Evolutionary conservation across 2,797 vertebrate species (phyloP).

Genomic region (Spondyliosoma cantharus): DNA sequence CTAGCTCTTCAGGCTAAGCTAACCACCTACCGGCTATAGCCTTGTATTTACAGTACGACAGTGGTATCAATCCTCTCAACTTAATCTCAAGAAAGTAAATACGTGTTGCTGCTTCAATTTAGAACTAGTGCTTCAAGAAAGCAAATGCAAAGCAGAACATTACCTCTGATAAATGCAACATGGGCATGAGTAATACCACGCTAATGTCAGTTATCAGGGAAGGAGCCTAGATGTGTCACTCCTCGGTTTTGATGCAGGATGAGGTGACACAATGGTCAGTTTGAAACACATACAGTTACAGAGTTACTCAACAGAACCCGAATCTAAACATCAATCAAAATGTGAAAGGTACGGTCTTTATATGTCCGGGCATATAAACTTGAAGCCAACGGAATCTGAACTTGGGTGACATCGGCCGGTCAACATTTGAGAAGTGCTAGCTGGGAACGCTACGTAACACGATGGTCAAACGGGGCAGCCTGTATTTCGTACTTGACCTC

Average conservation of each 20-base stretch:
- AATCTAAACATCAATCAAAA: neutral
- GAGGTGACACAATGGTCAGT: neutral
- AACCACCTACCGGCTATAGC: neutral
- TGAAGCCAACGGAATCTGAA: neutral
- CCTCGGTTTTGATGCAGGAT: no score
- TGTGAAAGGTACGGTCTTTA: neutral
- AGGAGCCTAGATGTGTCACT: neutral
- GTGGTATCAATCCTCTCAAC: neutral
- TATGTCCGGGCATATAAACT: neutral
- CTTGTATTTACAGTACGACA: neutral
- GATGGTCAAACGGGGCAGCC: slow-evolving; percentile 19
- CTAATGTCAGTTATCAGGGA: neutral
- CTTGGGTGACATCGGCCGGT: neutral
- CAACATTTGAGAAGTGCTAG: slow-evolving; percentile 2
- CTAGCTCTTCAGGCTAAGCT: neutral
- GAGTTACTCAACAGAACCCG: neutral
- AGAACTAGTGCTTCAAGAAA: neutral
- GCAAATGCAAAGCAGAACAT: neutral
- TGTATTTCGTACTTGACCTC: slow-evolving; percentile 70
- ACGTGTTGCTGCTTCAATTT: no score
- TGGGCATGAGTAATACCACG: neutral
- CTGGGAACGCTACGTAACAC: neutral
- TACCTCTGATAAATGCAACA: neutral
- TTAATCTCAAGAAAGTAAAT: neutral
- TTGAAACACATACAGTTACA: neutral